phyloP scores from a whole-genome alignment of 2,113 vertebrate genomes.

The Catharus bicknelli region DNA sequence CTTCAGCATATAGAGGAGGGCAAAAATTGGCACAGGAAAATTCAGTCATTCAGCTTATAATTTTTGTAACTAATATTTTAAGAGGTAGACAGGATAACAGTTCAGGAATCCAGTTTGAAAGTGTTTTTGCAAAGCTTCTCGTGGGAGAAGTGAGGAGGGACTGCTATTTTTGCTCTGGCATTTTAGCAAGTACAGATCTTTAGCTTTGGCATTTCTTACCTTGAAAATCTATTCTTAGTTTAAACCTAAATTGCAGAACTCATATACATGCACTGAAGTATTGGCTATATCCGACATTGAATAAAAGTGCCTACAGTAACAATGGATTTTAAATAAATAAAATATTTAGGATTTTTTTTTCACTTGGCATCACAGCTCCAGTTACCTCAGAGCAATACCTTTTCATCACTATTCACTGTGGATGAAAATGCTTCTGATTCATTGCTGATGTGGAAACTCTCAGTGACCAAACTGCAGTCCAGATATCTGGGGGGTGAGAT shows the following conservation, averaged over 20 bases:
- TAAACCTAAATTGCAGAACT: constrained; percentile 6
- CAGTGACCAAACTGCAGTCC: neutral
- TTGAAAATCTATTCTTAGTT: constrained; percentile 43
- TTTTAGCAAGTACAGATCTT: constrained; percentile 35
- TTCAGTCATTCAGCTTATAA: neutral
- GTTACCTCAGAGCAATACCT: neutral
- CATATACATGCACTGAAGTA: neutral
- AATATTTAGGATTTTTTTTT: neutral
- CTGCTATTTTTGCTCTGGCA: constrained; percentile 39
- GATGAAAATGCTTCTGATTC: neutral
- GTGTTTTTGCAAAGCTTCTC: neutral
- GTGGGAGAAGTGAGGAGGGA: neutral
- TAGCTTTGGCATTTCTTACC: constrained; percentile 23
- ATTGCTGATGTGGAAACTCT: neutral
- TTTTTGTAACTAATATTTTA: neutral
- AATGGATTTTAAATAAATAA: neutral
- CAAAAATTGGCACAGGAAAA: neutral
- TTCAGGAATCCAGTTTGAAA: neutral
- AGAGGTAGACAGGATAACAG: neutral
- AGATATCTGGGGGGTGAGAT: neutral
- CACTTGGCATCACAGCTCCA: neutral
- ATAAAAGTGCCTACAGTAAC: neutral
- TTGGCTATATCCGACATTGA: neutral
- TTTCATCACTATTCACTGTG: neutral
- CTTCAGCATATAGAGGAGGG: neutral